Base-by-base conservation (phyloP, 2,888 invertebrate species). In the Drosophila peninsularis region DNA sequence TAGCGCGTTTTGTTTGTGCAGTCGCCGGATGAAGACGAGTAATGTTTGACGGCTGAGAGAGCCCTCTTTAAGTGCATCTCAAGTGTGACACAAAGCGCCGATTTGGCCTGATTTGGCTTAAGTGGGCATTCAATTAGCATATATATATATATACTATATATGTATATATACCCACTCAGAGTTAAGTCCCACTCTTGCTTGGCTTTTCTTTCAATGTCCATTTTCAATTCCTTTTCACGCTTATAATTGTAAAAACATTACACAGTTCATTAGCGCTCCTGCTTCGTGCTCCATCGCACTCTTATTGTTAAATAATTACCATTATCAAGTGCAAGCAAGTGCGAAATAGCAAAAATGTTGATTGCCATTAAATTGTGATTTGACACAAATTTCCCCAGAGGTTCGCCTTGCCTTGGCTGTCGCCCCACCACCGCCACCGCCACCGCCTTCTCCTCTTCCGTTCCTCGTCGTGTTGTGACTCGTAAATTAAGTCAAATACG, bases 121-220 rank as follows among this genome's bases (percentile, higher is more conserved):
- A 82, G 88, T 76, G 76, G 72, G 85, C 79, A 85, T 85, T 82
- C 88, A 88, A 82, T 88, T 82, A 83, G 56, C 82, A 78, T 82
- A 75, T 63, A 52, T 54, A 50, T 57, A 61, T 45, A 45, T 34
- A 21, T 53, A 53, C 55, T 49, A 24, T 56, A 53, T 47, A 52
- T 61, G 62, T 44, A 36, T 52, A 54, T 45, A 41, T 17, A 32
- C 44, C 17, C 42, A n/a, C 45, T 62, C 45, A 14, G n/a, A 32
- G 32, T 11, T 45, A 17, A 36, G 4, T 13, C 13, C 41, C 45
- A 30, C 53, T 66, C 41, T 11, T 27, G 19, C 36, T 39, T 36
- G 24, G 54, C 9, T 17, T 44, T n/a, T 13, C 36, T 13, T 10
- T 60, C 11, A 34, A 17, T 7, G 37, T 36, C 24, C 27, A 17